Conservation (phyloP, 2,888 invertebrate species). For the Phymatocera aterrima region DNA sequence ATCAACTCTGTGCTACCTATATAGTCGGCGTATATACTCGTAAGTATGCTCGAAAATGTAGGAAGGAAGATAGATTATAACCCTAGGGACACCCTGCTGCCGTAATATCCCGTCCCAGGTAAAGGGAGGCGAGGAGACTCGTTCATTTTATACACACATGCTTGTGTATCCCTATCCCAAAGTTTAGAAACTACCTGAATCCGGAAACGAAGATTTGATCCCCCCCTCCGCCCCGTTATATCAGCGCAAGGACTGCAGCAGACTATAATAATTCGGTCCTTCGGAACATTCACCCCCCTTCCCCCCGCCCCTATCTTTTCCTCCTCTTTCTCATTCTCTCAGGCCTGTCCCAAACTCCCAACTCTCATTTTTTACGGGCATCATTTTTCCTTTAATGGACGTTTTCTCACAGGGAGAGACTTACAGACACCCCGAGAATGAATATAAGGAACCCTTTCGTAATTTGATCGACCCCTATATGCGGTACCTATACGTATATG, state of each 20-base stretch:
- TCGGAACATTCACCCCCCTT: neutral
- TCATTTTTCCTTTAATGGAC: slow-evolving; percentile 64
- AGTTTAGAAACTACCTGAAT: slow-evolving; percentile 62
- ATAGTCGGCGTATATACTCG: neutral
- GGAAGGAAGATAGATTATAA: slow-evolving; percentile 25
- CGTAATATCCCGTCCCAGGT: slow-evolving; percentile 38
- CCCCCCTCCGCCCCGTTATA: slow-evolving; percentile 62
- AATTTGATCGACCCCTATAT: slow-evolving; percentile 34
- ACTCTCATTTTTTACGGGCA: slow-evolving; percentile 67
- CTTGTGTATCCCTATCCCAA: neutral
- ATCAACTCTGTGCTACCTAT: too few species aligned
- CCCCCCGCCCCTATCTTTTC: neutral
- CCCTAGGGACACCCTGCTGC: slow-evolving; percentile 15
- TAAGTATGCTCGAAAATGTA: neutral
- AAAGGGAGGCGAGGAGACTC: neutral
- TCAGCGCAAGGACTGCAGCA: neutral
- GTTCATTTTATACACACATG: neutral
- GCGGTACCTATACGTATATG: too few species aligned
- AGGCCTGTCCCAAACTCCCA: neutral
- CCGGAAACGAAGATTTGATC: slow-evolving; percentile 61
- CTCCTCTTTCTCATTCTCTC: neutral
- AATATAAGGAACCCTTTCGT: slow-evolving; percentile 32
- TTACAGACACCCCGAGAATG: slow-evolving; percentile 11
- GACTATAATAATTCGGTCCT: neutral
- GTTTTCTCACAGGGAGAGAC: slow-evolving; percentile 66